Base-by-base conservation (phyloP, 2,888 invertebrate species). In the Mesochorus sp. region DNA sequence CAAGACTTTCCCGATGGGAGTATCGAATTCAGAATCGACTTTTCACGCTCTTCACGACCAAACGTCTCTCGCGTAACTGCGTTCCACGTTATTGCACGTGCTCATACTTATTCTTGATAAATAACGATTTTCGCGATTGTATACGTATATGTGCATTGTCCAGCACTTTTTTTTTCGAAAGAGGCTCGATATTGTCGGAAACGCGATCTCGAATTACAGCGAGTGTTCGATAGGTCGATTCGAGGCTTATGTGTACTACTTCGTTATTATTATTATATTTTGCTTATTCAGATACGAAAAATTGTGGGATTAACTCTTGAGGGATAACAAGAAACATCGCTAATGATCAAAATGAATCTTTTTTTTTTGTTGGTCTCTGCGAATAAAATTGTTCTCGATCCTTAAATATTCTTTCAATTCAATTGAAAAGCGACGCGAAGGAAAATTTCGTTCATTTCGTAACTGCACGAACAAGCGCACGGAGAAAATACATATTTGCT, bases 401-500 rank as follows among this genome's bases (percentile, higher is more conserved):
- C 2, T 1, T 14, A 17, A 12, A 12, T 8, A 3, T 31, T 1
- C 4, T 24, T 66, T n/a, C n/a, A n/a, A n/a, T n/a, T n/a, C n/a
- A n/a, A n/a, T n/a, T n/a, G n/a, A n/a, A n/a, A n/a, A n/a, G n/a
- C n/a, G n/a, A n/a, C n/a, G n/a, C 21, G 37, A 67, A 8, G 8
- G 55, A 19, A 17, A 67, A 67, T 31, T 55, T 28, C 12, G 5
- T 6, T n/a, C n/a, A n/a, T n/a, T n/a, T n/a, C n/a, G n/a, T n/a
- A n/a, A n/a, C n/a, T n/a, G 28, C 21, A 49, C 14, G 28, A 26
- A 31, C 55, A 44, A 12, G 19, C 49, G n/a, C 34, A 47, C 44
- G n/a, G 76, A 83, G 83, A 84, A 83, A 81, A 85, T 83, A 85
- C 84, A 85, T 84, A 85, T 87, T 86, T 86, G 84, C 82, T 87